Percentiles rank a stretch among this genome's conserved stretches.
Evolutionary conservation across 2,888 invertebrate species (phyloP).

Genomic region (Campoplex nolae): DNA sequence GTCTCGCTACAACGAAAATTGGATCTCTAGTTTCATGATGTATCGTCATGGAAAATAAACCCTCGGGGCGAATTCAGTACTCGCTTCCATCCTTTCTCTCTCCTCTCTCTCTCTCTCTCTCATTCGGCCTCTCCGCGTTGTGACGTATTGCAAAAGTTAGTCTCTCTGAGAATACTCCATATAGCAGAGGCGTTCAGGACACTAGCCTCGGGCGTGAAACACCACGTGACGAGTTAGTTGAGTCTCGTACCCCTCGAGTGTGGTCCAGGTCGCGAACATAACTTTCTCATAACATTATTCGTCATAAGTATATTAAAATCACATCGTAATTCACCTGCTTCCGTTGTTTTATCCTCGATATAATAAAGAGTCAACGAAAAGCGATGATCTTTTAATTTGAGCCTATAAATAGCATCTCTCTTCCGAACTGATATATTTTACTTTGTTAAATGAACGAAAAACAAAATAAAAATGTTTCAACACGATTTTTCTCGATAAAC

Average conservation of each 20-base stretch:
- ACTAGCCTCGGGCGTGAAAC: slow-evolving; percentile 34
- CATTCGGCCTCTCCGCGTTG: slow-evolving; percentile 34
- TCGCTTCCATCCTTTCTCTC: slow-evolving; percentile 20
- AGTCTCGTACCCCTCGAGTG: slow-evolving; percentile 24
- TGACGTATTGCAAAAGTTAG: slow-evolving; percentile 68
- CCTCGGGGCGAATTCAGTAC: slow-evolving; percentile 61
- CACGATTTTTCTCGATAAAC: neutral
- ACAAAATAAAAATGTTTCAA: too few species aligned
- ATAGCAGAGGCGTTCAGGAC: slow-evolving; percentile 23
- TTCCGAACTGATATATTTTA: too few species aligned
- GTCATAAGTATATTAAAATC: neutral
- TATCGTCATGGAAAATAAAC: slow-evolving; percentile 69
- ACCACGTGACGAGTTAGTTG: slow-evolving; percentile 26
- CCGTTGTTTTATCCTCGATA: neutral
- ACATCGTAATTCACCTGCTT: neutral
- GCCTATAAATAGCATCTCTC: too few species aligned
- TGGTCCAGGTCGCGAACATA: slow-evolving; percentile 17
- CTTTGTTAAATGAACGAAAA: too few species aligned
- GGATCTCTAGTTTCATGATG: slow-evolving; percentile 69
- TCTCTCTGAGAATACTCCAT: slow-evolving; percentile 8
- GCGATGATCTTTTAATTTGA: neutral
- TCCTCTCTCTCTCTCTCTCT: slow-evolving; percentile 15
- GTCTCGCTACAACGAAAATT: slow-evolving; percentile 59
- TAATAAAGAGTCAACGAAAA: neutral
- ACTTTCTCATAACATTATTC: slow-evolving; percentile 16